These are phyloP conservation scores for Eleutherodactylus coqui DNA, from an alignment of 2,797 vertebrate genomes.

Conservation along the genomic window DNA sequence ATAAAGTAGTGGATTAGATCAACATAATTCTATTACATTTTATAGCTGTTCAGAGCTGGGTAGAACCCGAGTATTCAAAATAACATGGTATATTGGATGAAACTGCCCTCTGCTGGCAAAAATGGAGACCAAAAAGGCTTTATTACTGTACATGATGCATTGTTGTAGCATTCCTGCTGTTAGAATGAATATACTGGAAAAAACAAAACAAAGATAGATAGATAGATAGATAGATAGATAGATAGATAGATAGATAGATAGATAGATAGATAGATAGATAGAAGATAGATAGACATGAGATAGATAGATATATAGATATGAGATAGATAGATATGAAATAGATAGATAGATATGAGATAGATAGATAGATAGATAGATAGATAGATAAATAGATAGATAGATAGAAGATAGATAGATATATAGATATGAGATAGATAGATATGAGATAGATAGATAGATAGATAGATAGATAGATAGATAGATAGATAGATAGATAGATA, in stretches of 20 bases:
- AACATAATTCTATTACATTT: constrained; percentile 56
- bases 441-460: too few relatives aligned
- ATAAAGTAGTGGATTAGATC: constrained; percentile 58
- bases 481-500: too few relatives aligned
- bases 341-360: too few relatives aligned
- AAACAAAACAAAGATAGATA: background rate
- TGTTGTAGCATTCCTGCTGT: background rate
- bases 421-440: too few relatives aligned
- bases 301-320: too few relatives aligned
- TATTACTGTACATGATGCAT: background rate
- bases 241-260: background rate
- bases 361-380: too few relatives aligned
- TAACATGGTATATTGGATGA: constrained; percentile 29
- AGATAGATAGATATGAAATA: too few relatives aligned
- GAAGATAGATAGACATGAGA: too few relatives aligned
- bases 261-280: too few relatives aligned
- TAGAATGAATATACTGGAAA: background rate
- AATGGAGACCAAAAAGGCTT: background rate
- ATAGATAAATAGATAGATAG: too few relatives aligned
- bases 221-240: background rate
- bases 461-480: too few relatives aligned
- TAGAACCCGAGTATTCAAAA: background rate
- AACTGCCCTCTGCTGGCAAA: constrained; percentile 59
- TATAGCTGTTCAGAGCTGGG: constrained; percentile 43
- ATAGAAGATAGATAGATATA: too few relatives aligned